These are phyloP conservation scores for Cebidichthys violaceus DNA, from an alignment of 2,113 vertebrate genomes.

Conservation along the genomic window DNA sequence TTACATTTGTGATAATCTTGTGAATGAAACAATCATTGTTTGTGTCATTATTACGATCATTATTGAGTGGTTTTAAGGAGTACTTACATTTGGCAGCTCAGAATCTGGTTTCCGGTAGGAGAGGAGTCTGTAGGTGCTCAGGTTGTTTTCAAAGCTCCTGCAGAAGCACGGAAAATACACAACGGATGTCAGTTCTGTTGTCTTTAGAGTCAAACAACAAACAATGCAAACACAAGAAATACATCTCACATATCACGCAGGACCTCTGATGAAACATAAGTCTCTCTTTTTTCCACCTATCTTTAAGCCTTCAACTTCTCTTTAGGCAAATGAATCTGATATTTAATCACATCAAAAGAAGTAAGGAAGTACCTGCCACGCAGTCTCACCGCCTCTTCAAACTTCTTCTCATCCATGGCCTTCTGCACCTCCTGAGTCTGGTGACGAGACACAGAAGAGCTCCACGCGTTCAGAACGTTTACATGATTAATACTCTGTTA, in stretches of 20 bases:
- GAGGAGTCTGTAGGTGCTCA: conserved; percentile 92
- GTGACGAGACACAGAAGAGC: background rate
- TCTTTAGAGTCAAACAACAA: background rate
- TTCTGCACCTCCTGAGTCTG: conserved; percentile 98
- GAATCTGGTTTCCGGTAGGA: conserved; percentile 86
- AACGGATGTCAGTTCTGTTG: background rate
- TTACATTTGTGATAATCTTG: background rate
- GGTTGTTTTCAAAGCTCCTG: conserved; percentile 94
- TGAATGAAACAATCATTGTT: background rate
- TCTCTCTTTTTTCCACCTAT: too few species aligned
- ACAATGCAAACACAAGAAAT: conserved; percentile 2
- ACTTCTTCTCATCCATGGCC: conserved; percentile 96
- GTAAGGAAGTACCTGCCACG: conserved; percentile 87
- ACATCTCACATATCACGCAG: background rate
- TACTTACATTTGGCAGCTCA: conserved; percentile 83
- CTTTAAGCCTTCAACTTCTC: too few species aligned
- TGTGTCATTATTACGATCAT: background rate
- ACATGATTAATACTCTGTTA: background rate
- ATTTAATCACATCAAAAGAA: background rate
- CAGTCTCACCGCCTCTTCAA: conserved; percentile 91
- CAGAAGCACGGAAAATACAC: conserved; percentile 19
- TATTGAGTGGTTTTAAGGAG: background rate
- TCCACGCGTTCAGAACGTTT: too few species aligned
- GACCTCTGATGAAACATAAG: too few species aligned
- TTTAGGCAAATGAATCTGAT: background rate